phyloP scores from a whole-genome alignment of 35 echinoderm and acorn worm species.

The Acanthaster planci region DNA sequence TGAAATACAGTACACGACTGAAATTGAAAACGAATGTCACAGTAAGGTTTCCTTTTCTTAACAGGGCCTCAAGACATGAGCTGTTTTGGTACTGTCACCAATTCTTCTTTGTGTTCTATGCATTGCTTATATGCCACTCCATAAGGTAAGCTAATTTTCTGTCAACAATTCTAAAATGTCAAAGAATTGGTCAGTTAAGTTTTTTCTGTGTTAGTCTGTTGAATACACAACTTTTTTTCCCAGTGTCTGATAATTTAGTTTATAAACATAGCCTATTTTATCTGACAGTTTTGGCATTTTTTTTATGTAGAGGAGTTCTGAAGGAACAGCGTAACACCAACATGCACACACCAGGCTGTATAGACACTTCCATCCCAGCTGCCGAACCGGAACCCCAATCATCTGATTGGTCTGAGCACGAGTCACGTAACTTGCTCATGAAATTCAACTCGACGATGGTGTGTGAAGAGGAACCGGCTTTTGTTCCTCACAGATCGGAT shows the following conservation, averaged over 20 bases:
- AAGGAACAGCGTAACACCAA: conserved; percentile 87
- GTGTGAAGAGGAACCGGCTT: conserved; percentile 63
- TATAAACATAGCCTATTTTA: no score
- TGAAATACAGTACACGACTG: not conserved
- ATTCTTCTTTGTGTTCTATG: conserved; percentile 73
- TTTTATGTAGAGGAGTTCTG: conserved; percentile 63
- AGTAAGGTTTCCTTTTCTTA: not conserved
- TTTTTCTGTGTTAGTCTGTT: no score
- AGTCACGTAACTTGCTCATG: not conserved
- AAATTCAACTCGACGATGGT: conserved; percentile 42
- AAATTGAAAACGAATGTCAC: not conserved
- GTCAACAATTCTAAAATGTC: no score
- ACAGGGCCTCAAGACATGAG: conserved; percentile 42
- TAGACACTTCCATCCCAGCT: not conserved
- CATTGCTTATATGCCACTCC: conserved; percentile 63
- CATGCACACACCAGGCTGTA: conserved; percentile 78
- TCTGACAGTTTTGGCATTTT: not conserved
- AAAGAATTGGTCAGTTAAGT: no score
- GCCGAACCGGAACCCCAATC: conserved; percentile 68
- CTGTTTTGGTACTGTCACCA: conserved; percentile 83
- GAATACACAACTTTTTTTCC: no score
- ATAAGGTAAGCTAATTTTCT: conserved; percentile 49
- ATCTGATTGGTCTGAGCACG: not conserved
- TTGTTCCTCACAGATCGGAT: conserved; percentile 78
- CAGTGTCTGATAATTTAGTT: not conserved